A percentile compares a stretch with the other conserved stretches of the same genome.
Evolutionary conservation across 2,113 vertebrate species (phyloP).

Genomic region (Apteryx owenii): DNA sequence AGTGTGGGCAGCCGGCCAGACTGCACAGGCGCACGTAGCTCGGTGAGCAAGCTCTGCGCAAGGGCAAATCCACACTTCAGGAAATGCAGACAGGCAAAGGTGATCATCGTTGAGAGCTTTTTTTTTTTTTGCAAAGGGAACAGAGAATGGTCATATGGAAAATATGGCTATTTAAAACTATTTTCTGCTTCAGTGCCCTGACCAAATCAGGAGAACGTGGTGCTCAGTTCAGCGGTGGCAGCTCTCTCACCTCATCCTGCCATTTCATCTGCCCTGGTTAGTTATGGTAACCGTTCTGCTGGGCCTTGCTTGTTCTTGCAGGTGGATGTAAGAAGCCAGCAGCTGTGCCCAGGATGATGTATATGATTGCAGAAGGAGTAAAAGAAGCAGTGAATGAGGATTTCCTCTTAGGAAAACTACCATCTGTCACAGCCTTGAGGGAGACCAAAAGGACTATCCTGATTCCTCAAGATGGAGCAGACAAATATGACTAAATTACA

Average conservation of each 20-base stretch:
- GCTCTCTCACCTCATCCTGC: not conserved
- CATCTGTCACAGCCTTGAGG: too few relatives aligned
- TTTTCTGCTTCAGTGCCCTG: not conserved
- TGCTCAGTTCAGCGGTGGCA: not conserved
- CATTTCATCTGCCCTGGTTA: too few relatives aligned
- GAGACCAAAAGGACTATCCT: not conserved
- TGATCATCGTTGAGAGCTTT: not conserved
- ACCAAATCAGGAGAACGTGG: not conserved
- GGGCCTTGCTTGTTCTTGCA: not conserved
- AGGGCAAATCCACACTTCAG: not conserved
- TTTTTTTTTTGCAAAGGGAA: not conserved
- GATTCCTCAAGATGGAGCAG: too few relatives aligned
- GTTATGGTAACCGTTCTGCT: not conserved
- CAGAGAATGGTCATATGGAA: not conserved
- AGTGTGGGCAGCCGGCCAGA: not conserved
- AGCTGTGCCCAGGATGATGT: too few relatives aligned
- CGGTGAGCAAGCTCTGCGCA: not conserved
- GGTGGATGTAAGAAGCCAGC: not conserved
- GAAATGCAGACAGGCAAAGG: not conserved
- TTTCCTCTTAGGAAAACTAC: not conserved
- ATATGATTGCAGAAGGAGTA: not conserved
- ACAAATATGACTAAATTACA: too few relatives aligned
- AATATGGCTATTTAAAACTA: not conserved
- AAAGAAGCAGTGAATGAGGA: not conserved
- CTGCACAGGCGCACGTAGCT: fast-evolving